Evolutionary conservation across 2,113 vertebrate genomes (phyloP).

Genomic region (Callocephalon fimbriatum): DNA sequence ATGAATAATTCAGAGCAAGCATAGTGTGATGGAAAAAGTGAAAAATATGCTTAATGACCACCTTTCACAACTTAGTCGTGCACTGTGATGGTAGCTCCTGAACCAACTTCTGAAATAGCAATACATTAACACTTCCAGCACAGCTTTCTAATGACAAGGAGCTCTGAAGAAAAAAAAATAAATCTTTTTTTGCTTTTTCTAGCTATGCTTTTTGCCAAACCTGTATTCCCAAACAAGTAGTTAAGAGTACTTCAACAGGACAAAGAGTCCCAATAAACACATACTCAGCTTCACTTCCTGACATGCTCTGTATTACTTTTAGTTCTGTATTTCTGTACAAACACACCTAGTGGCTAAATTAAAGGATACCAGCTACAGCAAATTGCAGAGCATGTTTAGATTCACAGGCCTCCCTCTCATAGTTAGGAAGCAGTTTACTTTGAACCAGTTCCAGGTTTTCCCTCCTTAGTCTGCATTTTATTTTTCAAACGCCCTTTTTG

Average conservation of each 20-base stretch:
- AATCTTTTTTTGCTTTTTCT: background rate
- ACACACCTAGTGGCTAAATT: constrained; percentile 49
- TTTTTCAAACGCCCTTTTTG: background rate
- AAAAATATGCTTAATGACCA: too few relatives aligned
- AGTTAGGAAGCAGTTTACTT: constrained; percentile 26
- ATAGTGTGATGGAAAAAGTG: too few relatives aligned
- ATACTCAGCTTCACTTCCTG: constrained; percentile 6
- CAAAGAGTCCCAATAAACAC: constrained; percentile 8
- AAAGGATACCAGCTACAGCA: background rate
- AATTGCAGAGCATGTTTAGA: constrained; percentile 47
- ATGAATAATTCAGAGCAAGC: too few relatives aligned
- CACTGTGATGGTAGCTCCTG: background rate
- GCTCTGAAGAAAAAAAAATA: background rate
- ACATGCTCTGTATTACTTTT: constrained; percentile 15
- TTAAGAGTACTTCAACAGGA: background rate
- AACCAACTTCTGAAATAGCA: background rate
- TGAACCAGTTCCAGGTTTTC: constrained; percentile 17
- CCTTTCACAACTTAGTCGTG: too few relatives aligned
- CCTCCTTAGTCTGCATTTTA: background rate
- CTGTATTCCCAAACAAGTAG: background rate
- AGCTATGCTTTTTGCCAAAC: background rate
- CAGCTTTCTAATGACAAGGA: background rate
- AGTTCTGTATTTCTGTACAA: constrained; percentile 12
- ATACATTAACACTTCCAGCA: background rate
- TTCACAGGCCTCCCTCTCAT: background rate